Evolutionary conservation across 2,113 vertebrate species (phyloP).

Genomic region (Cyprinodon tularosa): DNA sequence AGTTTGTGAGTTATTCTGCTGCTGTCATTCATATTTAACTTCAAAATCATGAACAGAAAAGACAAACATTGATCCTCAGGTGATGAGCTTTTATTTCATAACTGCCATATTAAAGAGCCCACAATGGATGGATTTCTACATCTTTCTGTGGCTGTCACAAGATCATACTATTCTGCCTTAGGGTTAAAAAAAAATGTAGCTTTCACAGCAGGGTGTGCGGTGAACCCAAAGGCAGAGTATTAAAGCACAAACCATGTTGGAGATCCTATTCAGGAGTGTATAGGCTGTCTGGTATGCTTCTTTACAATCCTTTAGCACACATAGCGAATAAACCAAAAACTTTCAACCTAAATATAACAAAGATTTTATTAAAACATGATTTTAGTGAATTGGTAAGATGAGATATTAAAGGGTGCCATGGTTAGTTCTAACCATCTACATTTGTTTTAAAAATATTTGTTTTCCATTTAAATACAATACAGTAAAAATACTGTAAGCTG

Average conservation of each 20-base stretch:
- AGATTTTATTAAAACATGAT: no score
- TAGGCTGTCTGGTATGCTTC: not conserved
- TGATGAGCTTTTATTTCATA: not conserved
- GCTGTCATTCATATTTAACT: constrained; percentile 18
- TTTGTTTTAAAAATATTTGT: no score
- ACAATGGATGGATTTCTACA: not conserved
- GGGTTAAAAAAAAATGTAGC: constrained; percentile 13
- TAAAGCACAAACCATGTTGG: not conserved
- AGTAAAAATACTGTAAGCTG: no score
- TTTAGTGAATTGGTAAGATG: no score
- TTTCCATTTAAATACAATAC: no score
- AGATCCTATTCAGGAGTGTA: not conserved
- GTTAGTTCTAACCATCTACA: no score
- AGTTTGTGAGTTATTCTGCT: constrained; percentile 45
- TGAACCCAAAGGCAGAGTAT: not conserved
- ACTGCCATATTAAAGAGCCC: not conserved
- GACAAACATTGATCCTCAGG: constrained; percentile 11
- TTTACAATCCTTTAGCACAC: not conserved
- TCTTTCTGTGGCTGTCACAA: constrained; percentile 28
- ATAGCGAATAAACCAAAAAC: not conserved
- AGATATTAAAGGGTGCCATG: no score
- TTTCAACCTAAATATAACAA: no score
- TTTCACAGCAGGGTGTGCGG: not conserved
- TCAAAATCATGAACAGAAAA: constrained; percentile 2
- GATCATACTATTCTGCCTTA: constrained; percentile 14